Evolutionary conservation across 2,888 invertebrate species (phyloP), one percentile per base, ranked within the genome.

Genomic region (Exocentrus adspersus): DNA sequence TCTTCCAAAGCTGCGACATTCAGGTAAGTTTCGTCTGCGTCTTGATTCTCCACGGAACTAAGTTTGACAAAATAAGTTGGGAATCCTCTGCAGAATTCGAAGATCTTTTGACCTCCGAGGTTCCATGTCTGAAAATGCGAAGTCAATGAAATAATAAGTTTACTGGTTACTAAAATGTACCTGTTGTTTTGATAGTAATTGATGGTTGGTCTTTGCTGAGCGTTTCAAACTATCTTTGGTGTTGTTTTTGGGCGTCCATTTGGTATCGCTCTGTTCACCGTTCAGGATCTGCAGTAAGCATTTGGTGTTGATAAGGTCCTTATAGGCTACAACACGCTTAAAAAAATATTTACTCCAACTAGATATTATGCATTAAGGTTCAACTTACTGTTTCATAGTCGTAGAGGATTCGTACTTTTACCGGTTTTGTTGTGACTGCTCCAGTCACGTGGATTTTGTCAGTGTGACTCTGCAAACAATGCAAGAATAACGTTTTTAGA

Each of bases 61-160:
- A 79, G 77, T 72, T 82, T 81, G 6, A 85, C 75, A 2, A 84
- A 71, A 60, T 81, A 78, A 10, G 83, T 82, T 0, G 79, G 79
- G 61, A 80, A 80, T n/a, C 83, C 84, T 21, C 77, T 76, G 72
- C 86, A 86, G 70, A 85, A 85, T 58, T 83, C 80, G 2, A 80
- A 78, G 43, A 86, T 80, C 63, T 82, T 77, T 19, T 79, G 78
- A 1, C 85, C 85, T n/a, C 82, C 85, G 24, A 85, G 64, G 57
- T 76, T 75, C 80, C 82, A 82, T 56, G 82, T 82, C 85, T 86
- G 68, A 48, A 73, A 74, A 46, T 32, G 7, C 16, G 19, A 28
- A 43, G 20, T 14, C 10, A n/a, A n/a, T n/a, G n/a, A n/a, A n/a
- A n/a, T n/a, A n/a, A n/a, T n/a, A n/a, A n/a, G n/a, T n/a, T n/a